Base-by-base conservation (phyloP, 1,140 invertebrate species). In the Drosophila mojavensis region DNA sequence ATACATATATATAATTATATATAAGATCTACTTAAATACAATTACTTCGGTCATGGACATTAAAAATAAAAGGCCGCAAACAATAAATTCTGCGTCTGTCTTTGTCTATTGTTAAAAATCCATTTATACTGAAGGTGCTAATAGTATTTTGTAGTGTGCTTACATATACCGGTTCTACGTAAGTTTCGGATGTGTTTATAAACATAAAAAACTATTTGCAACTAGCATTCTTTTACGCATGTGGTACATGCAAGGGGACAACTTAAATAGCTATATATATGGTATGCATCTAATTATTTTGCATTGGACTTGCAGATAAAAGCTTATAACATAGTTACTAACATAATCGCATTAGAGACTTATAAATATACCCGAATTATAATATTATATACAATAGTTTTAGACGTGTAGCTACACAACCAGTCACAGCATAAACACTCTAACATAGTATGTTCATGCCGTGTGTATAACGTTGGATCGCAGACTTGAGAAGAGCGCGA, bases 381-480 rank as follows among this genome's bases (percentile, higher is more conserved):
- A 28, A n/a, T 50, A 48, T 36, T 33, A 62, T 50, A 28, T 55
- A 36, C n/a, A 55, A 30, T 30, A 2, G 4, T 48, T 33, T 69
- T 64, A 50, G 51, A 33, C 17, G 20, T 33, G 30, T 60, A 33
- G n/a, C 67, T 63, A 65, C 26, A 69, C 26, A 69, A 53, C 48
- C 48, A 69, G 50, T 54, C 26, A 28, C 39, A 61, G 47, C 26
- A 66, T 54, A 39, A 50, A 43, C 45, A 56, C 61, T 55, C 26
- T 26, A 58, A 58, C 53, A 60, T 20, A 45, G 58, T 28, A 54
- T 59, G 20, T 20, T 60, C 61, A 67, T 55, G 69, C 55, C 41
- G 39, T 72, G 26, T 72, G 63, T 26, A 66, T 45, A 66, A 59
- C 26, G 11, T 59, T 72, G 39, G 13, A 68, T 68, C 59, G 64